Conservation (phyloP, 2,113 vertebrate genomes). For the Pipra filicauda region DNA sequence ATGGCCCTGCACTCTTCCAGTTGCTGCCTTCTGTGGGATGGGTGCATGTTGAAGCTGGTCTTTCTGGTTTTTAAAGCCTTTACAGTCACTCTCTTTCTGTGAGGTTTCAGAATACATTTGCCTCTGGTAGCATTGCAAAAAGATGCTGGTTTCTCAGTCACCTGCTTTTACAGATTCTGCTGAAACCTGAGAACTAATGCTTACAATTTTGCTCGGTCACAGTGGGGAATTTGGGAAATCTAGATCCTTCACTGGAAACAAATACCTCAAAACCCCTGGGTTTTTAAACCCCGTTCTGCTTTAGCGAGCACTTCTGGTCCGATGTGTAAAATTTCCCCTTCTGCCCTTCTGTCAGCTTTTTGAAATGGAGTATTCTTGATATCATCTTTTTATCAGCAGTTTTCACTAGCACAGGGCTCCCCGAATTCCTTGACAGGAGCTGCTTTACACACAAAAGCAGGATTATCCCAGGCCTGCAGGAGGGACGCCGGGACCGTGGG, state of each 20-base stretch:
- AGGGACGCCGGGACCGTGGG: neutral
- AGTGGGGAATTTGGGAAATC: neutral
- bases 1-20: neutral
- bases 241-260: neutral
- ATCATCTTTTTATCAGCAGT: neutral
- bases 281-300: slow-evolving; percentile 9
- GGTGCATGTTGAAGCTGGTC: neutral
- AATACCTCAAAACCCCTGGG: neutral
- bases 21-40: neutral
- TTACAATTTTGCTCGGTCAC: neutral
- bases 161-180: neutral
- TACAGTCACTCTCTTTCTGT: neutral
- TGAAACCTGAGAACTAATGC: neutral
- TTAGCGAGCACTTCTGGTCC: neutral
- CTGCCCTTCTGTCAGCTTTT: neutral
- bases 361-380: neutral
- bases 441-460: neutral
- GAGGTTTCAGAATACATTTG: neutral
- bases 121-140: neutral
- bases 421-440: neutral
- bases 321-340: neutral
- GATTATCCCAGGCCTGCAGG: neutral
- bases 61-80: neutral
- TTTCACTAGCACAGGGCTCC: neutral
- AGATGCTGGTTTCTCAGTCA: neutral